Conservation (phyloP, 2,113 vertebrate species). For the Dicaeum eximium region DNA sequence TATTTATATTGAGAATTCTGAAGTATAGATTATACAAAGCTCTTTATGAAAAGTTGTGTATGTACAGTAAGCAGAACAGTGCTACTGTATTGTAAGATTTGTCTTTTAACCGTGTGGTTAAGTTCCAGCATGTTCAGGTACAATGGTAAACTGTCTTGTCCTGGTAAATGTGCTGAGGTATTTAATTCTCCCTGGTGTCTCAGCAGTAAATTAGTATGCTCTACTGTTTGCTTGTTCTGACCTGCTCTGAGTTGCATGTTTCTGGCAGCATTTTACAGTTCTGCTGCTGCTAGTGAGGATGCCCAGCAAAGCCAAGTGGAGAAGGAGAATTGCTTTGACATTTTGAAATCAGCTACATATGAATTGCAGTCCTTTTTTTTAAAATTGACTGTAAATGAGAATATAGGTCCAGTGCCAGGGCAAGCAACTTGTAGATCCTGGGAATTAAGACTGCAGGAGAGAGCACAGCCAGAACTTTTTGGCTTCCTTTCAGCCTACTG, state of each 20-base stretch:
- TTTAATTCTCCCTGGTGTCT: background rate
- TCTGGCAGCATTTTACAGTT: background rate
- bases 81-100: background rate
- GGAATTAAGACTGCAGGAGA: background rate
- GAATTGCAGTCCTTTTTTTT: background rate
- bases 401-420: background rate
- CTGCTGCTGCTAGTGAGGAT: background rate
- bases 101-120: background rate
- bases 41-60: background rate
- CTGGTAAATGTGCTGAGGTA: background rate
- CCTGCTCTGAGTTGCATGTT: background rate
- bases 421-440: background rate
- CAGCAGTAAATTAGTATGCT: background rate
- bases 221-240: background rate
- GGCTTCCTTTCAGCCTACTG: background rate
- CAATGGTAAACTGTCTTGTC: background rate
- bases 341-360: background rate
- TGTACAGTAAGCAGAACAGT: fast-evolving
- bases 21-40: background rate
- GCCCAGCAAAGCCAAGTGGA: background rate
- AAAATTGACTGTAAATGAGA: background rate
- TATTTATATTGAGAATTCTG: background rate
- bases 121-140: constrained; percentile 14
- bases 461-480: constrained; percentile 2
- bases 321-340: background rate